A percentile compares a stretch with the other conserved stretches of the same genome.
These are phyloP conservation scores for Drosophila subquinaria DNA, from an alignment of 2,888 invertebrate genomes.

Conservation along the genomic window DNA sequence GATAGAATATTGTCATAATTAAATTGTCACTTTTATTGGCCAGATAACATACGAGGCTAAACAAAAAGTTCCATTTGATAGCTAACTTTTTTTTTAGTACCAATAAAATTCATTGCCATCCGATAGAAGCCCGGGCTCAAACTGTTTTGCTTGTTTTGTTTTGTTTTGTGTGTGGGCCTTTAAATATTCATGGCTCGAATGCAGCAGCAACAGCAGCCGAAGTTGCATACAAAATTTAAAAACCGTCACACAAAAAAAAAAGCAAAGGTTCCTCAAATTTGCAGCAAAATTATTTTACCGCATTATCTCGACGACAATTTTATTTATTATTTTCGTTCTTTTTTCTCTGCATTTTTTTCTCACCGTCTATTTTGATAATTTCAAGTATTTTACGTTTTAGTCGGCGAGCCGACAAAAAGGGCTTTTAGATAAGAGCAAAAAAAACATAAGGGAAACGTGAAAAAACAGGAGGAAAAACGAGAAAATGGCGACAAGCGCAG, in stretches of 20 bases:
- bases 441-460: slow-evolving; percentile 1
- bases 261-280: slow-evolving; percentile 26
- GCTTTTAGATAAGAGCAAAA: slow-evolving; percentile 53
- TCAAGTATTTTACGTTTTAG: slow-evolving; percentile 63
- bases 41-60: slow-evolving; percentile 46
- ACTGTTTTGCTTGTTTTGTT: slow-evolving; percentile 14
- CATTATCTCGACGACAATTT: slow-evolving; percentile 67
- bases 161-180: slow-evolving; percentile 62
- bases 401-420: slow-evolving; percentile 53
- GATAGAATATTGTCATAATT: slow-evolving; percentile 63
- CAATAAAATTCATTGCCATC: slow-evolving; percentile 61
- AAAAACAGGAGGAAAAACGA: slow-evolving; percentile 12
- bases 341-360: slow-evolving; percentile 16
- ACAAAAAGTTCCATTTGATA: slow-evolving; percentile 59
- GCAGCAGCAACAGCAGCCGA: slow-evolving; percentile 32
- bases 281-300: slow-evolving; percentile 70
- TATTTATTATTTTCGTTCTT: slow-evolving; percentile 33
- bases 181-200: slow-evolving; percentile 84
- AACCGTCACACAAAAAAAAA: slow-evolving; percentile 17
- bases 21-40: slow-evolving; percentile 74
- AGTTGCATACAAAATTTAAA: slow-evolving; percentile 25
- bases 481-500: slow-evolving; percentile 35
- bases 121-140: slow-evolving; percentile 12
- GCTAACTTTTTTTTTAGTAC: slow-evolving; percentile 46
- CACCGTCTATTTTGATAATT: slow-evolving; percentile 52